Evolutionary conservation across 1,140 invertebrate species (phyloP).

Genomic region (Drosophila nigromelanica): DNA sequence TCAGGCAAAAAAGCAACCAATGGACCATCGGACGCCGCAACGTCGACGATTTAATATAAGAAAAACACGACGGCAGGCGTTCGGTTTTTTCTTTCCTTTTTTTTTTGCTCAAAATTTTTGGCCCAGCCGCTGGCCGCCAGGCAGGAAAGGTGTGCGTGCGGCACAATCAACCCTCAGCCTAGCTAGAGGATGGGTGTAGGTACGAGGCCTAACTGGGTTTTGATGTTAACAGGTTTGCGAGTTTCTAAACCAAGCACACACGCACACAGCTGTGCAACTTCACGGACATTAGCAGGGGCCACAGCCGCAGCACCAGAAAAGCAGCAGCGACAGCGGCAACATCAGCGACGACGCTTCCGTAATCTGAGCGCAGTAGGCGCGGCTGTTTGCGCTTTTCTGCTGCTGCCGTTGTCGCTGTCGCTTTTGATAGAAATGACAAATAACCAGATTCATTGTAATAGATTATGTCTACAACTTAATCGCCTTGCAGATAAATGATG

Average conservation of each 20-base stretch:
- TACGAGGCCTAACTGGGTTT: conserved; percentile 73
- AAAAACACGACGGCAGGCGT: conserved; percentile 75
- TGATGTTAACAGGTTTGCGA: conserved; percentile 78
- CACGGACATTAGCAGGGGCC: conserved; percentile 74
- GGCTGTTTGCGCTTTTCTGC: conserved; percentile 80
- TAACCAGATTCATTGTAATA: conserved; percentile 84
- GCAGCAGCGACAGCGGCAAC: conserved; percentile 29
- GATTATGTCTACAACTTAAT: conserved; percentile 84
- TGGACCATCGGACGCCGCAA: conserved; percentile 61
- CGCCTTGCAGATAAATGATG: conserved; percentile 84
- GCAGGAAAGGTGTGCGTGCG: conserved; percentile 37
- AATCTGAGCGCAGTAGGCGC: conserved; percentile 79
- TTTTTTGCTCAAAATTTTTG: conserved; percentile 12
- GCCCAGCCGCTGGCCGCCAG: conserved; percentile 36
- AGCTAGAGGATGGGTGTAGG: conserved; percentile 70
- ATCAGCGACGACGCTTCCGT: conserved; percentile 58
- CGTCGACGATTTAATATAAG: conserved; percentile 79
- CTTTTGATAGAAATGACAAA: conserved; percentile 83
- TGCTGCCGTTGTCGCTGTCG: conserved; percentile 15
- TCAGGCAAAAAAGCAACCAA: conserved; percentile 73
- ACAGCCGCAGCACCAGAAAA: conserved; percentile 16
- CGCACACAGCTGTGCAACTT: conserved; percentile 69
- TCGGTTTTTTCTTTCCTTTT: conserved; percentile 36
- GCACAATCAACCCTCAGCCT: conserved; percentile 71
- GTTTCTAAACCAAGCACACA: conserved; percentile 19